Percentiles rank a stretch among this genome's conserved stretches.
phyloP scores from a whole-genome alignment of 2,113 vertebrate genomes.

The Pangasianodon gigas region DNA sequence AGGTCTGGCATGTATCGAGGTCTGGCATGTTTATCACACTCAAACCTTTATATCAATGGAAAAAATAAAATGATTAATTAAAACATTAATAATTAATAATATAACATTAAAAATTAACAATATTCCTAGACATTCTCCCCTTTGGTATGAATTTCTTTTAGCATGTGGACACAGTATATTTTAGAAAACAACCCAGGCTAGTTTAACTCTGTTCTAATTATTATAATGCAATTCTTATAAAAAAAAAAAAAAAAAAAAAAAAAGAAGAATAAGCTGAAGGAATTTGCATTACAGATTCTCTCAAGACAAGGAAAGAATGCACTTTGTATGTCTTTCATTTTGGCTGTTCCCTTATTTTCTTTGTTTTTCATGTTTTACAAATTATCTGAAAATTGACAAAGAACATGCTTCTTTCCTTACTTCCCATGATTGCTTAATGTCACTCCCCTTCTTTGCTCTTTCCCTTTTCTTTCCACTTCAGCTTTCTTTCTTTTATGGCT shows the following conservation, averaged over 20 bases:
- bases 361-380: constrained; percentile 22
- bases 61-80: not conserved
- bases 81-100: not conserved
- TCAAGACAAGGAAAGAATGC: constrained; percentile 17
- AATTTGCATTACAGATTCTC: not conserved
- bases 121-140: not conserved
- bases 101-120: not conserved
- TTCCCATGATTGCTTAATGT: not conserved
- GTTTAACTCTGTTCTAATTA: not conserved
- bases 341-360: not conserved
- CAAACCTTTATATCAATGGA: not conserved
- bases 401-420: not conserved
- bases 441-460: not conserved
- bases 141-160: not conserved
- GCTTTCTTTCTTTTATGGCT: constrained; percentile 6
- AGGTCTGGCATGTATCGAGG: not conserved
- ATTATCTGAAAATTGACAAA: constrained; percentile 27
- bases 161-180: not conserved
- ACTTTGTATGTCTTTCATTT: not conserved
- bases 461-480: constrained; percentile 1
- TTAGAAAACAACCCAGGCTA: not conserved
- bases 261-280: not conserved
- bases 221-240: constrained; percentile 3
- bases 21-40: not conserved
- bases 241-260: not conserved